Percentiles rank a stretch among this genome's conserved stretches.
Evolutionary conservation across 2,113 vertebrate genomes (phyloP).

Genomic region (Poicephalus gulielmi): DNA sequence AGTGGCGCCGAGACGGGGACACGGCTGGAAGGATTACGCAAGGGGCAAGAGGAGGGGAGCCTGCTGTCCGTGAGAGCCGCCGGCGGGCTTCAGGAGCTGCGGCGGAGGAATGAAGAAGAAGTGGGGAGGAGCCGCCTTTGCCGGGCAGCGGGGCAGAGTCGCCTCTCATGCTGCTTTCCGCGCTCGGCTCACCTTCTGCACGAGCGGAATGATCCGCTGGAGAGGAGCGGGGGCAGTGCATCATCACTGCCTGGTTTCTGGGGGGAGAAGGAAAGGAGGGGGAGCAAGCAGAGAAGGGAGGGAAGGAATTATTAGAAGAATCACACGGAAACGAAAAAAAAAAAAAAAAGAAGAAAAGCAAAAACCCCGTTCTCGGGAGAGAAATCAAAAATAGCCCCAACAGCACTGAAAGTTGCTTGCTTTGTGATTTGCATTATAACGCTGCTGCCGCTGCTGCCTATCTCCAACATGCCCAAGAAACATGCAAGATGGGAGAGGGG

Average conservation of each 20-base stretch:
- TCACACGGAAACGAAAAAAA: neutral
- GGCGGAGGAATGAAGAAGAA: neutral
- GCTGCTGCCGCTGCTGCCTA: neutral
- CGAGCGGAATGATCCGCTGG: neutral
- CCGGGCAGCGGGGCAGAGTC: neutral
- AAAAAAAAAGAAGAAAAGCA: neutral
- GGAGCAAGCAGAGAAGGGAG: neutral
- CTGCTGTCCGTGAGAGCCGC: neutral
- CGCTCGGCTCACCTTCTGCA: neutral
- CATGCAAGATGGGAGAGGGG: neutral
- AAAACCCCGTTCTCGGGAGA: neutral
- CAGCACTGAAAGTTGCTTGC: constrained; percentile 20
- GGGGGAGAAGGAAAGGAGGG: neutral
- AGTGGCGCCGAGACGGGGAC: neutral
- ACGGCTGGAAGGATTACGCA: neutral
- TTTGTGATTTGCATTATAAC: neutral
- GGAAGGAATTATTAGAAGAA: neutral
- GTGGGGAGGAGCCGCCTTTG: neutral
- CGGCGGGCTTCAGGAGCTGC: neutral
- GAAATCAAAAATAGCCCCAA: neutral
- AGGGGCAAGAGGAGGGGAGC: neutral
- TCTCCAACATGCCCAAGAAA: neutral
- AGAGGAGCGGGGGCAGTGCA: neutral
- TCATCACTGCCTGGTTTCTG: neutral
- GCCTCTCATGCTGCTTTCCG: neutral